Conservation (phyloP, 2,113 vertebrate species). For the Cervus canadensis region DNA sequence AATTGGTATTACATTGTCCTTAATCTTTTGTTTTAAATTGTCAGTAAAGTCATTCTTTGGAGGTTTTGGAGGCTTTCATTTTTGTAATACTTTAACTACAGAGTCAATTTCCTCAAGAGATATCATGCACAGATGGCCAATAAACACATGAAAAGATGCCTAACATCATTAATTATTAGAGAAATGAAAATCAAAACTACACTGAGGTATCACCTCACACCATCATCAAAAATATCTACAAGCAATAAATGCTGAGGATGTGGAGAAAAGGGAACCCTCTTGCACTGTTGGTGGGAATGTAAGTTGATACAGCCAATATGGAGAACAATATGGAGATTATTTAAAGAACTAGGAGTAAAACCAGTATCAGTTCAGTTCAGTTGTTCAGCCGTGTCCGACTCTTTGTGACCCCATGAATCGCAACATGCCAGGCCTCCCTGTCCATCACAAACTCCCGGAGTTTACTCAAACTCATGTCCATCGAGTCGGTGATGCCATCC, state of each 20-base stretch:
- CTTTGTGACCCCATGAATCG: too few relatives aligned
- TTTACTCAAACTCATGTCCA: too few relatives aligned
- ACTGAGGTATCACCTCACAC: not conserved
- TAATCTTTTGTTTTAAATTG: not conserved
- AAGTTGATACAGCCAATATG: not conserved
- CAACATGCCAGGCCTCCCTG: too few relatives aligned
- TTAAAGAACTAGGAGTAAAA: not conserved
- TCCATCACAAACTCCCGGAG: too few relatives aligned
- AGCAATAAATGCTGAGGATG: not conserved
- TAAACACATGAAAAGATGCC: not conserved
- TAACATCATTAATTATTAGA: not conserved
- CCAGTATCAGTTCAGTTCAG: not conserved
- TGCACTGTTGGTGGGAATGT: not conserved
- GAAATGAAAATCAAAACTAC: not conserved
- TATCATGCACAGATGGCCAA: not conserved
- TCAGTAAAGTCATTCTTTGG: not conserved
- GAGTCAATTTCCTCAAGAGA: not conserved
- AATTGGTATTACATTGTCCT: not conserved
- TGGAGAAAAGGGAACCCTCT: not conserved
- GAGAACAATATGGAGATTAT: not conserved
- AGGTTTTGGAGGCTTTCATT: not conserved
- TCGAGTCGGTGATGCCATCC: too few relatives aligned
- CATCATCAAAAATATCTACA: not conserved
- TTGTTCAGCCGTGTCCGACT: too few relatives aligned
- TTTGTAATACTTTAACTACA: not conserved